Percentiles rank a stretch among this genome's conserved stretches.
Evolutionary conservation across 92 coral and sea anemone species (phyloP).

Genomic region (Pocillopora meandrina): DNA sequence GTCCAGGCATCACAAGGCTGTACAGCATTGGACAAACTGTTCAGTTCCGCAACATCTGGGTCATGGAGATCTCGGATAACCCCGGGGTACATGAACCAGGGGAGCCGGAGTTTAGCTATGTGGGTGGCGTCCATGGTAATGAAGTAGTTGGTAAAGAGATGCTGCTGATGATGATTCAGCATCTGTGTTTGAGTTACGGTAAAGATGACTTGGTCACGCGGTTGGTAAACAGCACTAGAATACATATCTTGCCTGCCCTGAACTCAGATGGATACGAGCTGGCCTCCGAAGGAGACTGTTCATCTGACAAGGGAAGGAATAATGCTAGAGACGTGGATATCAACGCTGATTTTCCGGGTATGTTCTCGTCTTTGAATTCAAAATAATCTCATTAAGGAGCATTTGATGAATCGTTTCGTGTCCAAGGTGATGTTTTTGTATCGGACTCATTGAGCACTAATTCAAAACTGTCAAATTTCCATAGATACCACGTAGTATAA

Average conservation of each 20-base stretch:
- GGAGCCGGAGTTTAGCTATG: conserved; percentile 94
- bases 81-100: conserved; percentile 97
- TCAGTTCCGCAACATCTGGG: conserved; percentile 79
- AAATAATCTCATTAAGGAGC: too few species aligned
- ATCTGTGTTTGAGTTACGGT: conserved; percentile 93
- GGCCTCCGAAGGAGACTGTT: conserved; percentile 88
- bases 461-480: too few species aligned
- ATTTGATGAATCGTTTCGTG: too few species aligned
- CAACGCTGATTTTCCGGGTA: conserved; percentile 86
- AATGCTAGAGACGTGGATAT: conserved; percentile 93
- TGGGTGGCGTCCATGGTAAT: conserved; percentile 96
- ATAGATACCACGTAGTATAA: too few species aligned
- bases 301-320: conserved; percentile 71
- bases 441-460: too few species aligned
- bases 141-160: conserved; percentile 95
- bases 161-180: conserved; percentile 82
- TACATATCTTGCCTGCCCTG: conserved; percentile 86
- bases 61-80: conserved; percentile 90
- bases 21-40: conserved; percentile 89
- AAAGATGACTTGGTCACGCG: conserved; percentile 89
- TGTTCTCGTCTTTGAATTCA: not conserved
- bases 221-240: conserved; percentile 79
- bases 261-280: conserved; percentile 85
- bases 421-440: too few species aligned
- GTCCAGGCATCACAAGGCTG: conserved; percentile 73